Percentiles rank a stretch among this genome's conserved stretches.
Evolutionary conservation across 2,113 vertebrate species (phyloP).

Genomic region (Podocnemis expansa): DNA sequence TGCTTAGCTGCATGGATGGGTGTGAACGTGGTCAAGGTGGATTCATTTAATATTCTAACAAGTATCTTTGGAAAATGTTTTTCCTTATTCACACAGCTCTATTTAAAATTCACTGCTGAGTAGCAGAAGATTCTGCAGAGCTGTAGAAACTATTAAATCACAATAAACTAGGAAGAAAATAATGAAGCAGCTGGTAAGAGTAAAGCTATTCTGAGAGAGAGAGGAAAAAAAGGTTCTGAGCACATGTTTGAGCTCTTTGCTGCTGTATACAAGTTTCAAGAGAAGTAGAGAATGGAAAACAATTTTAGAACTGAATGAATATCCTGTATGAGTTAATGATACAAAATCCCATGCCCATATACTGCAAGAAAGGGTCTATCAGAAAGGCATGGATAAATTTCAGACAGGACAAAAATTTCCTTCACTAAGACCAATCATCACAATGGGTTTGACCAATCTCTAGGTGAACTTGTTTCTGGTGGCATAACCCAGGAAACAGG

Average conservation of each 20-base stretch:
- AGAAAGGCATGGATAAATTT: not conserved
- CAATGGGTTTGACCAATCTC: not conserved
- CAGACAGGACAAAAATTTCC: not conserved
- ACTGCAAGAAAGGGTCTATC: not conserved
- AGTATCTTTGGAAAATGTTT: not conserved
- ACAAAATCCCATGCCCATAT: not conserved
- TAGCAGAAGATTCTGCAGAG: not conserved
- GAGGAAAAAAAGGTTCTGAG: not conserved
- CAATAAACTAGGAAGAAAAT: not conserved
- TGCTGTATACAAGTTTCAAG: not conserved
- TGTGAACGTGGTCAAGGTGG: not conserved
- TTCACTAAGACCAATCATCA: not conserved
- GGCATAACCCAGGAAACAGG: not conserved
- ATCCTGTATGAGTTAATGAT: not conserved
- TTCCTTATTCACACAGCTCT: not conserved
- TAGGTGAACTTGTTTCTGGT: not conserved
- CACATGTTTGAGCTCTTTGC: not conserved
- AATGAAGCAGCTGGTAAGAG: not conserved
- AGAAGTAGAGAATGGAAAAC: not conserved
- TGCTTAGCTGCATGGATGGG: not conserved
- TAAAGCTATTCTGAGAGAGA: not conserved
- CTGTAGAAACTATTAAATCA: not conserved
- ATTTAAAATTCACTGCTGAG: not conserved
- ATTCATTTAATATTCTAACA: not conserved
- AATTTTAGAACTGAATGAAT: fast-evolving